Percentiles rank a stretch among this genome's conserved stretches.
These are phyloP conservation scores for Euura saliciscinereae DNA, from an alignment of 1,140 invertebrate species.

Conservation along the genomic window DNA sequence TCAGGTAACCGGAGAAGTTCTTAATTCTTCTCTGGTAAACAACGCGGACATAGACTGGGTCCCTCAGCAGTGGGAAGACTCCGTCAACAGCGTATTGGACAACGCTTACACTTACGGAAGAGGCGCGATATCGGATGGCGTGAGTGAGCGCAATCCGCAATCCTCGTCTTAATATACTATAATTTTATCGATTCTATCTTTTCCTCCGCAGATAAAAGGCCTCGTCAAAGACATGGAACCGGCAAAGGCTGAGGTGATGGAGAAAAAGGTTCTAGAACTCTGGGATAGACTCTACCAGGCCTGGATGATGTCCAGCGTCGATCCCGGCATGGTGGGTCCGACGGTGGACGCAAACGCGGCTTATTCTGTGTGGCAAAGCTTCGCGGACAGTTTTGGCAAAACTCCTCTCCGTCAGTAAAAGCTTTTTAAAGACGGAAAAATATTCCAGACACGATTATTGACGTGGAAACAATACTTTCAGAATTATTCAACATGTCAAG, in stretches of 20 bases:
- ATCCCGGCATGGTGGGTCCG: slow-evolving; percentile 66
- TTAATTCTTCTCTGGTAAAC: slow-evolving; percentile 88
- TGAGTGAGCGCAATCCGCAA: slow-evolving; percentile 53
- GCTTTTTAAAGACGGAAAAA: slow-evolving; percentile 12
- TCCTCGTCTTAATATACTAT: neutral
- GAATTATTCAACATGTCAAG: slow-evolving; percentile 77
- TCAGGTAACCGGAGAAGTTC: slow-evolving; percentile 84
- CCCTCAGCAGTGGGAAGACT: slow-evolving; percentile 73
- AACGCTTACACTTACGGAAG: slow-evolving; percentile 92
- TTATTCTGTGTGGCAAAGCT: slow-evolving; percentile 72
- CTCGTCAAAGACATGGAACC: slow-evolving; percentile 82
- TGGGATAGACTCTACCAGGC: slow-evolving; percentile 93
- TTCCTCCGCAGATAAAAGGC: slow-evolving; percentile 67
- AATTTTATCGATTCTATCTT: neutral
- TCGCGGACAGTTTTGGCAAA: slow-evolving; percentile 74
- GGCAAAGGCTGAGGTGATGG: slow-evolving; percentile 82
- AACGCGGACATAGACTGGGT: slow-evolving; percentile 78
- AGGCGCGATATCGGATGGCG: slow-evolving; percentile 81
- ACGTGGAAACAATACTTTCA: slow-evolving; percentile 40
- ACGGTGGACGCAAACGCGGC: slow-evolving; percentile 66
- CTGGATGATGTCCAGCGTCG: slow-evolving; percentile 77
- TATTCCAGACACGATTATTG: slow-evolving; percentile 3
- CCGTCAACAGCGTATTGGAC: slow-evolving; percentile 85
- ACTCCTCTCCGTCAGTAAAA: slow-evolving; percentile 62
- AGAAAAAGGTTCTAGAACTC: slow-evolving; percentile 89